These are phyloP conservation scores for Oreochromis aureus DNA, from an alignment of 2,113 vertebrate genomes.

Conservation along the genomic window DNA sequence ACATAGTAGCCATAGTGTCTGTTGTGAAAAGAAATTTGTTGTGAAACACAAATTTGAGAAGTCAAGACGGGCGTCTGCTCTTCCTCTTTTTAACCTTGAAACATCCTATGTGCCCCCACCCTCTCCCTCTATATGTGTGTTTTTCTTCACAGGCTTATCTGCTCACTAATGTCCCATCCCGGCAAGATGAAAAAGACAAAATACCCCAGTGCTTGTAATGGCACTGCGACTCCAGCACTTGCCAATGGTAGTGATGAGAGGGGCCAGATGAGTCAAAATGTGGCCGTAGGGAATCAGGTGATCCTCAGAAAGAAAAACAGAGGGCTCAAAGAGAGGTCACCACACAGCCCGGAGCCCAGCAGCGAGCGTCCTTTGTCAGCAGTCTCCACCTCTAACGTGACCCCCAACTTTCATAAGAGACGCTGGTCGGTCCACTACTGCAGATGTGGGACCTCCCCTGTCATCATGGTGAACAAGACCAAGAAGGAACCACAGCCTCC, in stretches of 20 bases:
- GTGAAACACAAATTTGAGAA: neutral
- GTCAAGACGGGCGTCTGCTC: neutral
- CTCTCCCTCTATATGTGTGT: neutral
- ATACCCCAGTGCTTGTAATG: neutral
- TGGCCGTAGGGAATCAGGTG: neutral
- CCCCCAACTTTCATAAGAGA: conserved; percentile 54
- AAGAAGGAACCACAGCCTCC: conserved; percentile 85
- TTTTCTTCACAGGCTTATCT: neutral
- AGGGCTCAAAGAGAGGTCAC: neutral
- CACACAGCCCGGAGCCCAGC: neutral
- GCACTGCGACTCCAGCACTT: neutral
- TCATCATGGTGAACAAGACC: conserved; percentile 84
- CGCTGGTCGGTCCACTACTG: conserved; percentile 71
- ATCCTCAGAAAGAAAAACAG: neutral
- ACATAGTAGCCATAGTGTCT: neutral
- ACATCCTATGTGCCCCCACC: neutral
- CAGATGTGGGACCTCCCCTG: conserved; percentile 64
- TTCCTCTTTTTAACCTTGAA: conserved; percentile 28
- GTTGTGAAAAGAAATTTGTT: neutral
- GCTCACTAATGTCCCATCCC: neutral
- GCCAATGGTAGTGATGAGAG: neutral
- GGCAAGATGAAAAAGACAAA: neutral
- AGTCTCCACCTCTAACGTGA: conserved; percentile 59
- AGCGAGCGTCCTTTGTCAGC: conserved; percentile 66
- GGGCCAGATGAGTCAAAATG: neutral